Conservation (phyloP, 2,797 vertebrate genomes). For the Okamejei kenojei region DNA sequence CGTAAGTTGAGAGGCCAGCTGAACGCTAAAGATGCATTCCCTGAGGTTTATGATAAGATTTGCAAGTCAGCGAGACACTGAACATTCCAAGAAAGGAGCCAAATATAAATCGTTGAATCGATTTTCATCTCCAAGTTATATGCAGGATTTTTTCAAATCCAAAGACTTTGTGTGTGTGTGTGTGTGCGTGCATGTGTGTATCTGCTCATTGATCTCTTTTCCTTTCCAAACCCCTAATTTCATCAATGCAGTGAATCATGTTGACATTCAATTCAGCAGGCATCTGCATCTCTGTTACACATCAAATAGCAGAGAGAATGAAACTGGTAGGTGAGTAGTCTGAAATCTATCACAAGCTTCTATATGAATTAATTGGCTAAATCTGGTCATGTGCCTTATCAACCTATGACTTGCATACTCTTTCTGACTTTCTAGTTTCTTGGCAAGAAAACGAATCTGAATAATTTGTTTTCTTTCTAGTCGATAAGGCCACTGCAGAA, state of each 20-base stretch:
- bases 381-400: neutral
- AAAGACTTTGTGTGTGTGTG: neutral
- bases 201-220: neutral
- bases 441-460: neutral
- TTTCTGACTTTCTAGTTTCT: neutral
- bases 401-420: neutral
- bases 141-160: neutral
- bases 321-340: neutral
- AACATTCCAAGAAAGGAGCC: constrained; percentile 44
- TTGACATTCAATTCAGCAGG: neutral
- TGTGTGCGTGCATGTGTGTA: no score
- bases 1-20: constrained; percentile 79
- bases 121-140: neutral
- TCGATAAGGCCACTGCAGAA: neutral
- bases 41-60: constrained; percentile 94
- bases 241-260: neutral
- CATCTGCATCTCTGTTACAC: neutral
- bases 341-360: neutral
- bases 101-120: neutral
- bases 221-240: no score
- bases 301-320: neutral
- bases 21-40: constrained; percentile 81
- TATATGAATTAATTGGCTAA: neutral
- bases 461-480: neutral
- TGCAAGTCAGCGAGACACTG: constrained; percentile 92